Conservation (phyloP, 2,888 invertebrate genomes). For the Ochropleura plecta region DNA sequence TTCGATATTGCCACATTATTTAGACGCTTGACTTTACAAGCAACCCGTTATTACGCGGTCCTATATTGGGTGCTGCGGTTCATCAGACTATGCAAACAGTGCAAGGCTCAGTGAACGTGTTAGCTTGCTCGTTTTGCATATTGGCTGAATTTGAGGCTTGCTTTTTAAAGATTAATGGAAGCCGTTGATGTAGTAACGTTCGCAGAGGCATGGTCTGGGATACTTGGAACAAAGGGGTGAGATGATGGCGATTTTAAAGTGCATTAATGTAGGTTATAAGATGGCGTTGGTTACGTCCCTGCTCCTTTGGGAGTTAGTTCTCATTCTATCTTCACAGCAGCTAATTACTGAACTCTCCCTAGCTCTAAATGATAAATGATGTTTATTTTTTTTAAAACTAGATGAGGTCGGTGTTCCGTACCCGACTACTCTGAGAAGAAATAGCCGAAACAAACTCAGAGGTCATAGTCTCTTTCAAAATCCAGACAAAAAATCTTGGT, state of each 20-base stretch:
- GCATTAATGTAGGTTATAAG: too few species aligned
- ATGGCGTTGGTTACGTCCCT: neutral
- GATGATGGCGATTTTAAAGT: neutral
- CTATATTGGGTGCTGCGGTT: conserved; percentile 43
- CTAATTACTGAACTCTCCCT: too few species aligned
- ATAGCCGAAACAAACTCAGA: too few species aligned
- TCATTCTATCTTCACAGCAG: neutral
- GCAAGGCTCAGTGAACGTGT: conserved; percentile 38
- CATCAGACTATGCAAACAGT: conserved; percentile 55
- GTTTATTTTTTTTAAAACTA: too few species aligned
- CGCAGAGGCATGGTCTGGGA: neutral
- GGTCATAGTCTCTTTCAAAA: too few species aligned
- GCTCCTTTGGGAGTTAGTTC: neutral
- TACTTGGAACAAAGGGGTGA: neutral
- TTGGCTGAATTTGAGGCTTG: conserved; percentile 42
- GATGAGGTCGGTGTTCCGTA: too few species aligned
- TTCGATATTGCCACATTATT: conserved; percentile 19
- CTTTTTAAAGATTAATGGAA: conserved; percentile 67
- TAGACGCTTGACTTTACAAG: conserved; percentile 21
- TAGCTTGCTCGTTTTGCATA: conserved; percentile 52
- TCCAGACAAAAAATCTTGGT: too few species aligned
- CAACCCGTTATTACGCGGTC: conserved; percentile 32
- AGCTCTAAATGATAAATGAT: too few species aligned
- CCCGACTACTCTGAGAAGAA: too few species aligned
- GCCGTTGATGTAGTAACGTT: conserved; percentile 21